Percentiles rank a stretch among this genome's conserved stretches.
phyloP scores from a whole-genome alignment of 2,113 vertebrate genomes.

The Gnathochromis pfefferi region DNA sequence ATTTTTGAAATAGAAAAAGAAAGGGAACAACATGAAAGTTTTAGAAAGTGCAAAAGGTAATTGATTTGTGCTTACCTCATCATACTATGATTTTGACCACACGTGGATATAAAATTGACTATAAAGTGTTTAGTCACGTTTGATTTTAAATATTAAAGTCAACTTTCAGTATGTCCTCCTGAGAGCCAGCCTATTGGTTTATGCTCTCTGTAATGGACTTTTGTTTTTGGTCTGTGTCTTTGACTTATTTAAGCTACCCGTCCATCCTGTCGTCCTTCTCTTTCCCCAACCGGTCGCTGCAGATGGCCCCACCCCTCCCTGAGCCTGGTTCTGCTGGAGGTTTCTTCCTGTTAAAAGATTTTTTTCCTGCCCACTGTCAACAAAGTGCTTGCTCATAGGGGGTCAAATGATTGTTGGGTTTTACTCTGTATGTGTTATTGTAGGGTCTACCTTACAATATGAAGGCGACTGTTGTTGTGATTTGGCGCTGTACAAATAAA shows the following conservation, averaged over 20 bases:
- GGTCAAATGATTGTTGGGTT: rapidly evolving
- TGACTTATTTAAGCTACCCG: background rate
- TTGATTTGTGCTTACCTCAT: background rate
- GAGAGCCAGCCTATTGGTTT: background rate
- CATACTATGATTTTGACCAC: background rate
- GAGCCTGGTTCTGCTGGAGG: background rate
- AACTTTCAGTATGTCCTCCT: background rate
- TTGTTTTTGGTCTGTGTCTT: background rate
- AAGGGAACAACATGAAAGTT: background rate
- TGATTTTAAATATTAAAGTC: background rate
- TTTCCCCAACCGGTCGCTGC: rapidly evolving
- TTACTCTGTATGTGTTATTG: background rate
- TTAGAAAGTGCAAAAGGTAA: background rate
- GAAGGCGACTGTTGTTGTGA: background rate
- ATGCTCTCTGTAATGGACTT: background rate
- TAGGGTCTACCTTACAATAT: background rate
- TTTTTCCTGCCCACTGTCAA: rapidly evolving
- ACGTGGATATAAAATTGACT: background rate
- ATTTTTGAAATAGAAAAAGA: rapidly evolving
- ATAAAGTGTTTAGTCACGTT: background rate
- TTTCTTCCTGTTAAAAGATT: background rate
- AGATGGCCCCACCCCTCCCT: background rate
- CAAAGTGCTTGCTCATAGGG: background rate
- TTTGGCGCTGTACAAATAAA: rapidly evolving
- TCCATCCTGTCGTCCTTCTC: background rate